Base-by-base conservation (phyloP, 2,113 vertebrate species). In the Nettapus auritus region DNA sequence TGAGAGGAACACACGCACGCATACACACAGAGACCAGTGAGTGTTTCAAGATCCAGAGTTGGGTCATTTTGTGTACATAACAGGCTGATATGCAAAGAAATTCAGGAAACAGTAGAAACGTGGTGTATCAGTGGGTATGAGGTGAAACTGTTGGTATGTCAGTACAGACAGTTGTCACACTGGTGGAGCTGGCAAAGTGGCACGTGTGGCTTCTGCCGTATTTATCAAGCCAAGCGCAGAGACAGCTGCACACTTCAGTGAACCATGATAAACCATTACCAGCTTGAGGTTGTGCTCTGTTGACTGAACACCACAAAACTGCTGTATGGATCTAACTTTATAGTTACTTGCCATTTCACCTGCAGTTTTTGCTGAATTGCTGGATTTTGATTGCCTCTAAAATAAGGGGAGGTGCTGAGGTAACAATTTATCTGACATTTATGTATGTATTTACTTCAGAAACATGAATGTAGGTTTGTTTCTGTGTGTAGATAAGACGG, bases 1-100 rank as follows among this genome's bases (percentile, higher is more conserved):
- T 63, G 26, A 48, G 48, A 78, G 40, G 50, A 69, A 38, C 26
- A n/a, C 4, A 0, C 17, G 7, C 1, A 1, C 33, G 9, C 8
- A 2, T 31, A 46, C 33, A 66, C 46, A 42, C 8, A 42, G 2
- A 52, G 4, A 55, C 48, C 11, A 60, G 26, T 21, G 22, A 14
- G 8, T 38, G 28, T 44, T 62, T 50, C 23, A 66, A 73, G 31
- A 44, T 42, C 18, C 13, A 8, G 13, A 78, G 10, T 22, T 62
- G 46, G 40, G 6, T 57, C 13, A 19, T 73, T 68, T 78, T 90
- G 40, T 20, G 44, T 68, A 57, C 0, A 1, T 55, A 55, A 33
- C 34, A 81, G 48, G 28, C 7, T 40, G 26, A 57, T 52, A 42
- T 1, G 25, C 31, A 75, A 28, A 69, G 33, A 38, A 66, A 46